Evolutionary conservation across 2,888 invertebrate genomes (phyloP), one percentile per base, ranked within the genome.

Genomic region (Kryphioiulus occultus): DNA sequence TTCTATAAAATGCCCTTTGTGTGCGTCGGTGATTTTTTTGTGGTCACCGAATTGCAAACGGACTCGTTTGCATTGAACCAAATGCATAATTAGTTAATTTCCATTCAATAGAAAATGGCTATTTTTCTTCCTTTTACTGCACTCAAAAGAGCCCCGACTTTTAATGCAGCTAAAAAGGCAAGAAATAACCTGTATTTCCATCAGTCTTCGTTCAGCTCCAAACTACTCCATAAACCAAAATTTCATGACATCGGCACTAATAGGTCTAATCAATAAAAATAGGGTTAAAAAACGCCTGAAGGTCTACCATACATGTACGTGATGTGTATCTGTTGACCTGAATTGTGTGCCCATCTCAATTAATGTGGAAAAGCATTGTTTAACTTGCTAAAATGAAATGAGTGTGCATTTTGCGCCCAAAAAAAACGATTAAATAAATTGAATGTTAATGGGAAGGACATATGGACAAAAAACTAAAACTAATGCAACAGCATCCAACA

Each of bases 331-430:
- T 78, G 15, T 32, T 78, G 78, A 78, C 78, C 78, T 17, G 15
- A 78, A 78, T 78, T 78, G 78, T 78, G 26, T 68, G 68, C 78
- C 2, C 78, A 78, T 78, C 78, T 78, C 78, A 78, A 78, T 78
- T 78, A 78, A 78, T 78, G 78, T 26, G 5, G 53, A 44, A 78
- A 78, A 78, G 78, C 78, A 78, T 78, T 78, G 78, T 78, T 78
- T 32, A 32, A 78, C 78, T 78, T 78, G 10, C 30, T 78, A 78
- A 78, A 78, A 78, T 78, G 30, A 78, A 78, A 78, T 78, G 78
- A 78, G 78, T 78, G 78, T 78, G 78, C 78, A 17, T 78, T 78
- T 78, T 78, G 78, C 15, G 78, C 26, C 30, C n/a, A 3, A 26
- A 30, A 78, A 68, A 30, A 78, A 78, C 78, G 30, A 30, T 78